Evolutionary conservation across 2,113 vertebrate genomes (phyloP), one percentile per base, ranked within the genome.

Genomic region (Jaculus jaculus): DNA sequence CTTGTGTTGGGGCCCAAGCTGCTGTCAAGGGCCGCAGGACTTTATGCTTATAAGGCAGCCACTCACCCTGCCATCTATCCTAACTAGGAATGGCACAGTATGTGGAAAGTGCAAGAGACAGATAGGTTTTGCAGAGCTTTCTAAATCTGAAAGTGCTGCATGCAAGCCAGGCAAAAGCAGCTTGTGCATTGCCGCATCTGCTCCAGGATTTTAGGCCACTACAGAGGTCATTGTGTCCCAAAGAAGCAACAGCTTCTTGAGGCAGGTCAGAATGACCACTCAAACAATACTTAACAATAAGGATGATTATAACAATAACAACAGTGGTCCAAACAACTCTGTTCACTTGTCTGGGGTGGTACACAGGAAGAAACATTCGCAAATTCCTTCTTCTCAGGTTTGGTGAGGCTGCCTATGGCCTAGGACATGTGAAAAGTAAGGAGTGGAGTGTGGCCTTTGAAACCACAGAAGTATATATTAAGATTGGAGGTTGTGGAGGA

Each of bases 241-340:
- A 34, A 23, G 60, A 28, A 73, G 68, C 77, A 6, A 3, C 7
- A n/a, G 4, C 4, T 71, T n/a, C n/a, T n/a, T 0, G 20, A 73
- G 5, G 17, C 21, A 18, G 1, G 11, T 16, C 3, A 0, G 0
- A 3, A 32, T 1, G 21, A 66, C 20, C n/a, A 9, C 47, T 4
- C 63, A 84, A 65, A 71, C 12, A 77, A 54, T 23, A 42, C 20
- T 24, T 0, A 61, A 20, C 8, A 30, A 7, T 23, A 68, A 42
- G 2, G 39, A n/a, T 1, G 20, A 21, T 5, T 23, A 21, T 21
- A 34, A 23, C 13, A 37, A 23, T 2, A 24, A 51, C 39, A 72
- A 30, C 30, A 12, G 8, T 15, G 47, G 18, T 58, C 18, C 24
- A 2, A 24, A 9, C 21, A 28, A 37, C 68, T 39, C 17, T 15